Percentiles rank a stretch among this genome's conserved stretches.
phyloP scores from a whole-genome alignment of 2,888 invertebrate genomes.

The Creontiades dilutus region DNA sequence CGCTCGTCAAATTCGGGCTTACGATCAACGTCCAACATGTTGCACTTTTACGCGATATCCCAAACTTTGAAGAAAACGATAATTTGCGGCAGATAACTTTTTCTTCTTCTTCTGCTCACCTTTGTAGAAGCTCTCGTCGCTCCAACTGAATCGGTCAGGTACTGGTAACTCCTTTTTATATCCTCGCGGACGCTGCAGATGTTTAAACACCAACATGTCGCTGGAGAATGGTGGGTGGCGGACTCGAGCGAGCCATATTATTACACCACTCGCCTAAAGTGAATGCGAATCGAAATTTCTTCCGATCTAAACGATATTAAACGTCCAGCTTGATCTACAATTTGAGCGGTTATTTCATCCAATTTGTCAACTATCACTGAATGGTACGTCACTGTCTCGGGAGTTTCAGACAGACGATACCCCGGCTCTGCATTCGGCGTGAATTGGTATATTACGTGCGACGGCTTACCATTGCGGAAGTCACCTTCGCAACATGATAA shows the following conservation, averaged over 20 bases:
- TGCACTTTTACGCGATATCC: background rate
- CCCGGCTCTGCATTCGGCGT: constrained; percentile 26
- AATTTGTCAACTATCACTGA: constrained; percentile 37
- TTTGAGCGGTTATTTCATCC: constrained; percentile 49
- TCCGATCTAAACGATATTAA: constrained; percentile 63
- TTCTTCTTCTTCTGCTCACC: background rate
- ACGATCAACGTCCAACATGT: constrained; percentile 60
- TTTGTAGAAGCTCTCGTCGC: background rate
- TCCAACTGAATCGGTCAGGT: background rate
- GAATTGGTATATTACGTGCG: constrained; percentile 64
- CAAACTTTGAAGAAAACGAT: constrained; percentile 29
- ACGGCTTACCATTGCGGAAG: constrained; percentile 58
- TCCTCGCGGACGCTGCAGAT: background rate
- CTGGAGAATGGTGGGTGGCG: background rate
- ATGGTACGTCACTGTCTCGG: constrained; percentile 59
- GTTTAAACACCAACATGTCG: constrained; percentile 25
- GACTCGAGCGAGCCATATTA: background rate
- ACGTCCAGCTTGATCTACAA: constrained; percentile 65
- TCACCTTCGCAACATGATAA: constrained; percentile 40
- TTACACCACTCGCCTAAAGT: background rate
- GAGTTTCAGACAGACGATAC: constrained; percentile 66
- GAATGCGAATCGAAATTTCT: constrained; percentile 25
- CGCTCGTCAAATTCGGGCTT: constrained; percentile 70
- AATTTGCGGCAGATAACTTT: background rate
- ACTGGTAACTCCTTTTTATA: background rate